Evolutionary conservation across 2,113 vertebrate genomes (phyloP).

Genomic region (Anoplopoma fimbria): DNA sequence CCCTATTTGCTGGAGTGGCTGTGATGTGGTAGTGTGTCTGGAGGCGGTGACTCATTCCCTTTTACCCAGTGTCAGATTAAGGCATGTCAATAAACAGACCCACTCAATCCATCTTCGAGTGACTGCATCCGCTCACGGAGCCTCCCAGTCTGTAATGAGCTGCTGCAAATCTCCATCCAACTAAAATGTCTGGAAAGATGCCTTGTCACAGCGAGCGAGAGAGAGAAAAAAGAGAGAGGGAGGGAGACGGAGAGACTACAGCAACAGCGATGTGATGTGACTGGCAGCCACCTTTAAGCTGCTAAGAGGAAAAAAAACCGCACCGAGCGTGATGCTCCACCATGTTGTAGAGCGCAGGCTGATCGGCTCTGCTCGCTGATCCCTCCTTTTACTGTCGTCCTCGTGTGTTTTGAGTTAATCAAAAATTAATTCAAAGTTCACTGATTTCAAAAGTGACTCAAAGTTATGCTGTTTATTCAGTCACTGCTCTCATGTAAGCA

Average conservation of each 20-base stretch:
- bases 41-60: conserved; percentile 82
- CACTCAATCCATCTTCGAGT: conserved; percentile 85
- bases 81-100: conserved; percentile 85
- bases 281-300: conserved; percentile 63
- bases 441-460: conserved; percentile 52
- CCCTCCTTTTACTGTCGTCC: conserved; percentile 19
- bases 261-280: conserved; percentile 58
- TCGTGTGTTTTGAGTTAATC: conserved; percentile 30
- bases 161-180: conserved; percentile 82
- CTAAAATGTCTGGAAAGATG: conserved; percentile 82
- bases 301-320: conserved; percentile 52
- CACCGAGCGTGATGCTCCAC: conserved; percentile 22
- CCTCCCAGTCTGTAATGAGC: conserved; percentile 83
- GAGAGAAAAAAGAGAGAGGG: conserved; percentile 40
- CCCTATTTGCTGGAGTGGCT: conserved; percentile 76
- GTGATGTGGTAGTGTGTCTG: conserved; percentile 73
- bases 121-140: conserved; percentile 79
- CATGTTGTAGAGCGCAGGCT: conserved; percentile 23
- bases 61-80: conserved; percentile 86
- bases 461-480: conserved; percentile 59
- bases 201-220: conserved; percentile 77
- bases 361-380: conserved; percentile 16
- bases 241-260: conserved; percentile 55
- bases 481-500: conserved; percentile 48
- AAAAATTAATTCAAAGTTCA: conserved; percentile 52